Percentiles rank a stretch among this genome's conserved stretches.
Evolutionary conservation across 2,113 vertebrate species (phyloP).

Genomic region (Melospiza melodia): DNA sequence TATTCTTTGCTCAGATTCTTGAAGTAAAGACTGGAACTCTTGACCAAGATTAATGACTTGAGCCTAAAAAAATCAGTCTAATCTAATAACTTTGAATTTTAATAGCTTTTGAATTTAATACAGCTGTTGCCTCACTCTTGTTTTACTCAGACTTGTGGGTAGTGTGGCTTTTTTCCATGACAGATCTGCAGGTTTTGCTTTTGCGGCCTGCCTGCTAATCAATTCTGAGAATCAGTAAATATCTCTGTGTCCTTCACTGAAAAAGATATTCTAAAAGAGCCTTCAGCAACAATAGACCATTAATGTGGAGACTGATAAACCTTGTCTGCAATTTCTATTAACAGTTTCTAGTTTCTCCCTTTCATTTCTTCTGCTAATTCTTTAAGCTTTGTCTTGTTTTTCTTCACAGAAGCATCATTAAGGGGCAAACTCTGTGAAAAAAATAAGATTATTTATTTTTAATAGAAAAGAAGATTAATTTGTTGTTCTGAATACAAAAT

Average conservation of each 20-base stretch:
- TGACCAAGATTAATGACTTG: neutral
- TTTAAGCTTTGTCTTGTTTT: neutral
- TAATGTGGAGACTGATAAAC: neutral
- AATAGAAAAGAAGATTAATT: slow-evolving; percentile 33
- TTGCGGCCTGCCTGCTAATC: neutral
- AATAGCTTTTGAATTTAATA: neutral
- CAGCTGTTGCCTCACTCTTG: neutral
- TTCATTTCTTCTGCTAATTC: neutral
- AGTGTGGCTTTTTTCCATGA: neutral
- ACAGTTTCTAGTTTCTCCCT: neutral
- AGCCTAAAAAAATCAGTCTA: neutral
- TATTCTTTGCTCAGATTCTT: neutral
- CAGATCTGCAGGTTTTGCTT: neutral
- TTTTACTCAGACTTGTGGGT: neutral
- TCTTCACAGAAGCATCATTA: slow-evolving; percentile 8
- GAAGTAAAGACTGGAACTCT: neutral
- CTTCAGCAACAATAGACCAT: neutral
- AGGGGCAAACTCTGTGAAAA: neutral
- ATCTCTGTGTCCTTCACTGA: neutral
- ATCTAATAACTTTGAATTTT: neutral
- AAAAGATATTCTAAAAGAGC: neutral
- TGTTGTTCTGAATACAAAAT: slow-evolving; percentile 24
- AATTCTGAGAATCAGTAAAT: neutral
- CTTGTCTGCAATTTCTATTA: neutral
- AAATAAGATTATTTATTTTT: neutral